Percentiles rank a stretch among this genome's conserved stretches.
Evolutionary conservation across 2,113 vertebrate species (phyloP).

Genomic region (Caloenas nicobarica): DNA sequence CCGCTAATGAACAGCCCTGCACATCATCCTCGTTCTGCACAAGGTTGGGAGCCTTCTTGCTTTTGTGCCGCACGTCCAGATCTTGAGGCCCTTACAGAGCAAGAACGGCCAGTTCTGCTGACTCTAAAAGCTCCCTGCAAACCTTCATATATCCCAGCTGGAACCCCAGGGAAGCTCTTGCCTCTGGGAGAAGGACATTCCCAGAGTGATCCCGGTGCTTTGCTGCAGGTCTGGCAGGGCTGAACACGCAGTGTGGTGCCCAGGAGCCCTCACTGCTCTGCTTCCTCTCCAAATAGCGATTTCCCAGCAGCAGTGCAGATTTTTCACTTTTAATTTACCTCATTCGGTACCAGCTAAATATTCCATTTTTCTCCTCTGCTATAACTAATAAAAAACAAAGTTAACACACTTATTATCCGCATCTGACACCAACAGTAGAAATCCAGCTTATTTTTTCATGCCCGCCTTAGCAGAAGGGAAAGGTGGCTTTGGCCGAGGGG

Average conservation of each 20-base stretch:
- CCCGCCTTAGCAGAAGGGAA: not conserved
- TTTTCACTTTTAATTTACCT: constrained; percentile 26
- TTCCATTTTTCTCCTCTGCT: not conserved
- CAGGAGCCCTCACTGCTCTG: not conserved
- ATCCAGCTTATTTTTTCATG: not conserved
- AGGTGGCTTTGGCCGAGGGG: not conserved
- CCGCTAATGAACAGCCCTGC: not conserved
- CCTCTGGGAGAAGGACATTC: not conserved
- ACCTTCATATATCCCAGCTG: not conserved
- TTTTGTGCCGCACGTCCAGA: not conserved
- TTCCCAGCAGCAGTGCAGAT: not conserved
- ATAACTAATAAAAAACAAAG: not conserved
- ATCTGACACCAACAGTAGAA: not conserved
- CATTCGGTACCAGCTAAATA: not conserved
- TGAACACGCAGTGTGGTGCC: rapidly evolving
- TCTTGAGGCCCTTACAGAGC: not conserved
- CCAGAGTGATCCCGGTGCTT: not conserved
- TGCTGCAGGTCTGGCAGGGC: not conserved
- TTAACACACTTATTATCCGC: not conserved
- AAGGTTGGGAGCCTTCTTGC: not conserved
- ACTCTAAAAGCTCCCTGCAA: not conserved
- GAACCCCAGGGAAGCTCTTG: rapidly evolving
- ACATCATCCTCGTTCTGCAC: rapidly evolving
- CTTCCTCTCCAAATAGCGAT: not conserved
- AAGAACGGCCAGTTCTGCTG: not conserved